A percentile compares a stretch with the other conserved stretches of the same genome.
Evolutionary conservation across 2,888 invertebrate genomes (phyloP).

Genomic region (Xanthia icteritia): DNA sequence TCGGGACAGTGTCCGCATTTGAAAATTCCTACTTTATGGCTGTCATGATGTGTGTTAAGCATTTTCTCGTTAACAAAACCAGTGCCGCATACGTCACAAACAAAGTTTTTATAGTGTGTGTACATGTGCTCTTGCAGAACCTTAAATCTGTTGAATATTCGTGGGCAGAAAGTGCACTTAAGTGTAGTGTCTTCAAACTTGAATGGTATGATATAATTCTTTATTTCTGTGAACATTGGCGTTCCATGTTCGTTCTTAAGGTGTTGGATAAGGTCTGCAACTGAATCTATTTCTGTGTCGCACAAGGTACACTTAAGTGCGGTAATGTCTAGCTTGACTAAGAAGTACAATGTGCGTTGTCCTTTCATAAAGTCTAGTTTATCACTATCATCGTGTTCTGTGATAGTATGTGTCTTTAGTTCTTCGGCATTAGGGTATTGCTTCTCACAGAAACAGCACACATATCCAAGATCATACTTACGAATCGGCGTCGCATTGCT

Average conservation of each 20-base stretch:
- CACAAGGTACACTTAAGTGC: constrained; percentile 61
- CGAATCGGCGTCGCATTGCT: constrained; percentile 81
- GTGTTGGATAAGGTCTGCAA: constrained; percentile 50
- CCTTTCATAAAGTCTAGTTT: constrained; percentile 70
- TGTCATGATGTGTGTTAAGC: constrained; percentile 39
- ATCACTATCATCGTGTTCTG: constrained; percentile 66
- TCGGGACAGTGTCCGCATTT: constrained; percentile 68
- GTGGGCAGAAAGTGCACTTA: constrained; percentile 67
- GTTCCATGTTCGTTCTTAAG: constrained; percentile 44
- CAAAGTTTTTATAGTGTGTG: constrained; percentile 71
- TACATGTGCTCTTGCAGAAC: constrained; percentile 73
- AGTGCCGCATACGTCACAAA: constrained; percentile 70
- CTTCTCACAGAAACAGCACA: constrained; percentile 75
- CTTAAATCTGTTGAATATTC: constrained; percentile 68
- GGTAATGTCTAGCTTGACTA: constrained; percentile 79
- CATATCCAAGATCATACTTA: constrained; percentile 73
- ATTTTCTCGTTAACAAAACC: constrained; percentile 65
- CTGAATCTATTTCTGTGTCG: constrained; percentile 28
- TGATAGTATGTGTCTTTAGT: constrained; percentile 75
- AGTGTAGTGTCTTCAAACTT: constrained; percentile 70
- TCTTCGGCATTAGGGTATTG: constrained; percentile 71
- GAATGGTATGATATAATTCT: constrained; percentile 76
- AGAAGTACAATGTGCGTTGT: constrained; percentile 62
- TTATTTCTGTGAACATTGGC: constrained; percentile 56
- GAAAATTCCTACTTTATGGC: constrained; percentile 60